phyloP scores from a whole-genome alignment of 2,113 vertebrate species.

The Rhagologus leucostigma region DNA sequence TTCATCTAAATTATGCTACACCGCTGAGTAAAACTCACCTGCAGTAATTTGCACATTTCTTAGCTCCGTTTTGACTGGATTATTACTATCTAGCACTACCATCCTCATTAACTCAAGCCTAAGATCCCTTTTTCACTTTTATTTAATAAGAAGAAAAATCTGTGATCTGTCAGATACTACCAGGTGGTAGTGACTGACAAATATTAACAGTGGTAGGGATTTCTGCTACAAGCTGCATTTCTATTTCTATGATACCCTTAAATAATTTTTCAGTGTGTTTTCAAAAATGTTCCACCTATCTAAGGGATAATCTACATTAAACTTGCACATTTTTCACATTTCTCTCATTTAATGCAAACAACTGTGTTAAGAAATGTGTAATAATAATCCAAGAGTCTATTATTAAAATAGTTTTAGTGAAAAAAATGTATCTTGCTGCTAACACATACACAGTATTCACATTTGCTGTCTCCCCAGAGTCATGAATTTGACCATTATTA shows the following conservation, averaged over 20 bases:
- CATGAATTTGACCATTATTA: background rate
- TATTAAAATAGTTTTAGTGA: background rate
- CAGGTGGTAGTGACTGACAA: background rate
- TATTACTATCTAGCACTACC: background rate
- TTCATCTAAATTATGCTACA: background rate
- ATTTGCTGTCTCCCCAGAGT: background rate
- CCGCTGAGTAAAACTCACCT: background rate
- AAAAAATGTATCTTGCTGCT: background rate
- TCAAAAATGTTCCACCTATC: background rate
- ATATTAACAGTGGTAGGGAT: background rate
- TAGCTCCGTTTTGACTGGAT: background rate
- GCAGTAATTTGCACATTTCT: background rate
- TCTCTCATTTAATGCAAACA: background rate
- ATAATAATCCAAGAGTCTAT: background rate
- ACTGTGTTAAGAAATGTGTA: background rate
- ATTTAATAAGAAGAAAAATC: background rate
- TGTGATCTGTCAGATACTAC: background rate
- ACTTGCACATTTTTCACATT: background rate
- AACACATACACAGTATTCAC: background rate
- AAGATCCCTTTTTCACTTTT: background rate
- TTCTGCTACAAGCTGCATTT: background rate
- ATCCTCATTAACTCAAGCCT: background rate
- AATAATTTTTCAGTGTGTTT: background rate
- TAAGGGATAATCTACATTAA: background rate
- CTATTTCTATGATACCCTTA: background rate